Evolutionary conservation across 1,140 invertebrate genomes (phyloP).

Genomic region (Drosophila ercepeae): DNA sequence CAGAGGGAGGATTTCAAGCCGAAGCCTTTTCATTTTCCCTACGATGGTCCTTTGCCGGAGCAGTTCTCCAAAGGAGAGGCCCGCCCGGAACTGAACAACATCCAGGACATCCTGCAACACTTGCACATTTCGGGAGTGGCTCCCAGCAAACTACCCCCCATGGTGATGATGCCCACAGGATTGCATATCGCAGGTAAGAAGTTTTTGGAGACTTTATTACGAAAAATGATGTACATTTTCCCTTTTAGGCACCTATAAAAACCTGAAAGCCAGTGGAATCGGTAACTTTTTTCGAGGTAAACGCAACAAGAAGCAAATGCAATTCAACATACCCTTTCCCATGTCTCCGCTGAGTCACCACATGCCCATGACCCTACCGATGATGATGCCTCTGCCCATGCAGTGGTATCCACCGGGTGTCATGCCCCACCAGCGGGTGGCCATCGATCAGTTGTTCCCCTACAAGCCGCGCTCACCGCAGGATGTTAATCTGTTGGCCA

Average conservation of each 20-base stretch:
- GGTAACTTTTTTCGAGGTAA: conserved; percentile 76
- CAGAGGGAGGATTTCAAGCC: conserved; percentile 59
- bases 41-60: conserved; percentile 70
- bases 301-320: conserved; percentile 76
- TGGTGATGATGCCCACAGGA: conserved; percentile 81
- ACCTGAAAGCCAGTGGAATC: conserved; percentile 74
- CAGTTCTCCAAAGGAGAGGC: conserved; percentile 69
- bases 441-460: conserved; percentile 75
- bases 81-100: conserved; percentile 60
- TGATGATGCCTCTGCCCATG: conserved; percentile 48
- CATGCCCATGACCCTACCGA: conserved; percentile 42
- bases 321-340: conserved; percentile 63
- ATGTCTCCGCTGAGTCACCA: conserved; percentile 19
- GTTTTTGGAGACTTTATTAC: no score
- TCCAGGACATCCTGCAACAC: conserved; percentile 77
- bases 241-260: conserved; percentile 59
- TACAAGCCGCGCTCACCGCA: conserved; percentile 75
- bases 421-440: conserved; percentile 64
- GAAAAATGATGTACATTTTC: no score
- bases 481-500: conserved; percentile 72
- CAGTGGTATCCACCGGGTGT: conserved; percentile 33
- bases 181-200: conserved; percentile 61
- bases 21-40: conserved; percentile 80
- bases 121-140: conserved; percentile 49
- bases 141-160: conserved; percentile 59